Conservation (phyloP, 1,140 invertebrate species). For the Leptopilina boulardi region DNA sequence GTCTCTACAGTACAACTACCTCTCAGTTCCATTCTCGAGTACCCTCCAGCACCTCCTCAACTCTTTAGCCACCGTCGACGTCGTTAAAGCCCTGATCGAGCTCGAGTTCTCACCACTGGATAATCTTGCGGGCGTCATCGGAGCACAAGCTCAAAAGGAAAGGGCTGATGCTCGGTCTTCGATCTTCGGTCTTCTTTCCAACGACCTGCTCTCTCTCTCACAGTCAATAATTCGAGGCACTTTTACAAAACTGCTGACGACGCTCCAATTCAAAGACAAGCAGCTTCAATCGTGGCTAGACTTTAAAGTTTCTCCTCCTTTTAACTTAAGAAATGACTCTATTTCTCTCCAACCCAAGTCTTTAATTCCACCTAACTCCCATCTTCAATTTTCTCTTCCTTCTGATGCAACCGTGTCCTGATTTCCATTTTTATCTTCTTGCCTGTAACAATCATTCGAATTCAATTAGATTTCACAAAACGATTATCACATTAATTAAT, state of each 20-base stretch:
- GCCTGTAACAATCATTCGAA: background rate
- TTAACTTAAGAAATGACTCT: background rate
- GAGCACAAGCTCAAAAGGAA: slow-evolving; percentile 29
- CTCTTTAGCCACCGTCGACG: slow-evolving; percentile 36
- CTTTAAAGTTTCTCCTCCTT: background rate
- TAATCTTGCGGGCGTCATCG: slow-evolving; percentile 50
- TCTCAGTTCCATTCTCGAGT: slow-evolving; percentile 63
- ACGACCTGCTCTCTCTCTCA: slow-evolving; percentile 1
- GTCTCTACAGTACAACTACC: slow-evolving; percentile 30
- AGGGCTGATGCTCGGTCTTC: background rate
- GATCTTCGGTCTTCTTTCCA: background rate
- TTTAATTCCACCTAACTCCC: background rate
- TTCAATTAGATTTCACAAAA: background rate
- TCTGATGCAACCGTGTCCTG: background rate
- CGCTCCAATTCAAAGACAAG: slow-evolving; percentile 29
- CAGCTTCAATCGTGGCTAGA: background rate
- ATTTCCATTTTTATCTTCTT: background rate
- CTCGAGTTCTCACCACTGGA: slow-evolving; percentile 42
- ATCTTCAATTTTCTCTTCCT: background rate
- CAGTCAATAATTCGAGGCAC: slow-evolving; percentile 34
- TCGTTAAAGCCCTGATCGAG: slow-evolving; percentile 44
- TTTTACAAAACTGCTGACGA: slow-evolving; percentile 33
- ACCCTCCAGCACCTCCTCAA: slow-evolving; percentile 37
- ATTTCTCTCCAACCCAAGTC: slow-evolving; percentile 5
- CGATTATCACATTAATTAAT: too few relatives aligned